Evolutionary conservation across 2,888 invertebrate species (phyloP).

Genomic region (Lasioglossum leucozonium): DNA sequence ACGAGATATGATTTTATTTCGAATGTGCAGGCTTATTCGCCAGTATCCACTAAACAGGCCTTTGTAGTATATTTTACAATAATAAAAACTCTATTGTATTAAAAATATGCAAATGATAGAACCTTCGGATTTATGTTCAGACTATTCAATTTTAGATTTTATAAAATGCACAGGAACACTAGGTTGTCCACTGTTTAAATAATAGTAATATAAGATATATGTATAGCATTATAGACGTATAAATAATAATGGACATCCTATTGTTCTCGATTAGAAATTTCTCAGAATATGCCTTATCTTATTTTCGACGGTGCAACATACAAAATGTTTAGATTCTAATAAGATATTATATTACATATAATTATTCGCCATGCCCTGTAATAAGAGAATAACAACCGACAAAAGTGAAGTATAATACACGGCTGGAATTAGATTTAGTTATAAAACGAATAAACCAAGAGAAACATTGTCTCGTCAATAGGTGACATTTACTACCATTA

Average conservation of each 20-base stretch:
- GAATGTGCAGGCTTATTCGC: conserved; percentile 73
- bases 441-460: conserved; percentile 30
- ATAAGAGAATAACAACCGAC: not conserved
- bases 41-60: conserved; percentile 75
- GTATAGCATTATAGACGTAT: conserved; percentile 48
- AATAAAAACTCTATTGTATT: conserved; percentile 59
- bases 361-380: conserved; percentile 36
- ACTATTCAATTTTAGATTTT: conserved; percentile 76
- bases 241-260: conserved; percentile 68
- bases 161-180: conserved; percentile 72
- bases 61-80: conserved; percentile 68
- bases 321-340: conserved; percentile 47
- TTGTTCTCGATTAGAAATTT: conserved; percentile 61
- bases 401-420: conserved; percentile 10
- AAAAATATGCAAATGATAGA: conserved; percentile 52
- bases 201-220: conserved; percentile 66
- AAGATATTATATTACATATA: conserved; percentile 33
- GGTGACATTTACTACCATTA: conserved; percentile 47
- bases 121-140: conserved; percentile 72
- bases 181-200: conserved; percentile 69
- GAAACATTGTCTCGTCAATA: conserved; percentile 30
- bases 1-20: conserved; percentile 35
- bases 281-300: conserved; percentile 78
- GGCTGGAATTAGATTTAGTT: conserved; percentile 45
- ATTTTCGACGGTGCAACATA: conserved; percentile 74